Evolutionary conservation across 2,113 vertebrate genomes (phyloP).

Genomic region (Lepus europaeus): DNA sequence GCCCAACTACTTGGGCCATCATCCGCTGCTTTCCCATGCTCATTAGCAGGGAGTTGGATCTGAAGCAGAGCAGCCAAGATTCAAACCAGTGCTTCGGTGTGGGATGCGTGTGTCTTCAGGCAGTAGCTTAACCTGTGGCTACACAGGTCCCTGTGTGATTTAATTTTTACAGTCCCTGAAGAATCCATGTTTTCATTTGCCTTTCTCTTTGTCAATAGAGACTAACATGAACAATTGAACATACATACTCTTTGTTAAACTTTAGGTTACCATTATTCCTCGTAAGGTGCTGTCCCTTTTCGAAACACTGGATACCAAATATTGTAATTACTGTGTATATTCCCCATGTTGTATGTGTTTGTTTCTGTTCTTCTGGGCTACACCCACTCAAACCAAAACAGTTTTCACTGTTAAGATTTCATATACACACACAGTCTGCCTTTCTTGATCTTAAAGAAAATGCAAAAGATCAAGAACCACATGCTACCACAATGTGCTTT

Average conservation of each 20-base stretch:
- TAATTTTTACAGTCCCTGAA: not conserved
- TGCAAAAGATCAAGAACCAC: not conserved
- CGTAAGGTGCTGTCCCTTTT: not conserved
- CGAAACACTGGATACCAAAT: not conserved
- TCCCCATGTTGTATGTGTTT: not conserved
- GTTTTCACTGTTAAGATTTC: slow-evolving; percentile 42
- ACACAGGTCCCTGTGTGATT: not conserved
- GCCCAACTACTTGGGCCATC: too few relatives aligned
- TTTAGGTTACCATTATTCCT: not conserved
- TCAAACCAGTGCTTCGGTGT: too few relatives aligned
- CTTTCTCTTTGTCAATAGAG: not conserved
- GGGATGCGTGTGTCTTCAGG: too few relatives aligned
- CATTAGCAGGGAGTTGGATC: too few relatives aligned
- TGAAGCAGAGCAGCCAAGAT: too few relatives aligned
- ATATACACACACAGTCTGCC: slow-evolving; percentile 53
- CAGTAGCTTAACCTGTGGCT: too few relatives aligned
- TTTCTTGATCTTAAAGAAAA: slow-evolving; percentile 58
- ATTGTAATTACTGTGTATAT: slow-evolving; percentile 19
- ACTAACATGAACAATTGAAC: not conserved
- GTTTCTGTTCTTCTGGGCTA: slow-evolving; percentile 60
- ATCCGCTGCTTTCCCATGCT: too few relatives aligned
- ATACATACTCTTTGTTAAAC: not conserved
- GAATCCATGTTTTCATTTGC: not conserved
- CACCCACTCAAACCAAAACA: slow-evolving; percentile 72
- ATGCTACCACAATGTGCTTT: not conserved